Evolutionary conservation across 2,888 invertebrate species (phyloP).

Genomic region (Abrostola triplasia): DNA sequence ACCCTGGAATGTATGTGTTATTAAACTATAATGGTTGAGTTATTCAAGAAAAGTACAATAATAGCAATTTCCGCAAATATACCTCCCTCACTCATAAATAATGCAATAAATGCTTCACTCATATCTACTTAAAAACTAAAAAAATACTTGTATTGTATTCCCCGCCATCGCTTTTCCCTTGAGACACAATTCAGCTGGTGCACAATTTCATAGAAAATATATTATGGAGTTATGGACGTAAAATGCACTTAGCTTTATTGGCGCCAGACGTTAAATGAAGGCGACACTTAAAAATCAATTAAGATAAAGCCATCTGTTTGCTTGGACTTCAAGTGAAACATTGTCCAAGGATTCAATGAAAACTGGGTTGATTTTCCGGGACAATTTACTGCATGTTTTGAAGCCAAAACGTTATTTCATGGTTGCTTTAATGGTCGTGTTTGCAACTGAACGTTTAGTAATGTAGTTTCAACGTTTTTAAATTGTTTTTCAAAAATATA

Average conservation of each 20-base stretch:
- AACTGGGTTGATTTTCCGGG: not conserved
- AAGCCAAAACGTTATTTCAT: not conserved
- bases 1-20: no score
- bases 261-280: conserved; percentile 29
- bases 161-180: not conserved
- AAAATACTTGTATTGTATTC: not conserved
- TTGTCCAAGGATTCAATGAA: not conserved
- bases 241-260: conserved; percentile 49
- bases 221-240: conserved; percentile 6
- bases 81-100: no score
- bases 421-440: not conserved
- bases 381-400: not conserved
- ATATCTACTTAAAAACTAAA: no score
- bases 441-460: no score
- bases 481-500: no score
- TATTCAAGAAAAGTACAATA: no score
- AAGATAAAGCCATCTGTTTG: conserved; percentile 33
- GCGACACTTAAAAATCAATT: conserved; percentile 48
- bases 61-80: no score
- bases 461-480: no score
- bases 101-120: no score
- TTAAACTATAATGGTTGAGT: no score
- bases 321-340: conserved; percentile 20
- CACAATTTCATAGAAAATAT: conserved; percentile 37
- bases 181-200: conserved; percentile 8